A percentile compares a stretch with the other conserved stretches of the same genome.
Evolutionary conservation across 2,888 invertebrate genomes (phyloP).

Genomic region (Isotomurus palustris): DNA sequence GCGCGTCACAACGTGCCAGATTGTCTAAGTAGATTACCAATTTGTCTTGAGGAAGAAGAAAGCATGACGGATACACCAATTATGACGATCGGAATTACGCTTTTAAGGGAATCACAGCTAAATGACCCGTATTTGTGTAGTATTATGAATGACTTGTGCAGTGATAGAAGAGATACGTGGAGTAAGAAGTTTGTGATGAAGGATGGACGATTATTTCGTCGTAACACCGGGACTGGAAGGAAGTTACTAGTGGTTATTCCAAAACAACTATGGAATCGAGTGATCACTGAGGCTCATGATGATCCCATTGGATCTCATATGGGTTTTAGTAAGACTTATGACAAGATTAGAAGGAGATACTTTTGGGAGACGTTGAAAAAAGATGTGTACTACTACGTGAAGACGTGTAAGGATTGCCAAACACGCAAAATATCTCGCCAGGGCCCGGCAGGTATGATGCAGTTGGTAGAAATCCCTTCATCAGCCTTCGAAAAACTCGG

Average conservation of each 20-base stretch:
- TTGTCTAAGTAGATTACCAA: too few species aligned
- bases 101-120: too few species aligned
- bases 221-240: neutral
- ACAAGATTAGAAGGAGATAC: neutral
- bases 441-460: neutral
- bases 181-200: too few species aligned
- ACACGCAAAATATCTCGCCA: neutral
- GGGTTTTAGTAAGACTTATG: neutral
- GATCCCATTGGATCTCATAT: neutral
- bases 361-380: neutral
- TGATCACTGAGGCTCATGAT: constrained; percentile 1
- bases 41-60: too few species aligned
- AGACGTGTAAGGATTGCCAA: constrained; percentile 9
- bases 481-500: neutral
- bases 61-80: too few species aligned
- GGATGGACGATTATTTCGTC: too few species aligned
- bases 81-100: too few species aligned
- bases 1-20: too few species aligned
- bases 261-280: neutral
- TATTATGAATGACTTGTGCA: too few species aligned
- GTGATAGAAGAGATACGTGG: too few species aligned
- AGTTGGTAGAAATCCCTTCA: neutral
- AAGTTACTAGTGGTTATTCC: neutral
- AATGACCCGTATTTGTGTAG: too few species aligned
- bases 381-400: neutral